Conservation (phyloP, 2,797 vertebrate species). For the Megaceryle alcyon region DNA sequence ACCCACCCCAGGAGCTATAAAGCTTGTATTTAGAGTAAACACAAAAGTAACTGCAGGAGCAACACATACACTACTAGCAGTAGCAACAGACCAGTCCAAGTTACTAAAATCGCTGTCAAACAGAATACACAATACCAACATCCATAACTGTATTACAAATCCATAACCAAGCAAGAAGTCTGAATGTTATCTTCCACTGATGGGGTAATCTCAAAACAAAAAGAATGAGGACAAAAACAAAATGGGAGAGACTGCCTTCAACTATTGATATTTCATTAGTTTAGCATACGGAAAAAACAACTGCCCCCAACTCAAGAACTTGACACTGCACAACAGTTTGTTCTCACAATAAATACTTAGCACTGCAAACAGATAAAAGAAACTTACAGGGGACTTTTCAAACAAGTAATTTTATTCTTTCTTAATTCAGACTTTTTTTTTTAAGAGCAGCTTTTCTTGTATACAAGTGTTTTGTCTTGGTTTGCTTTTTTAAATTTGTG, state of each 20-base stretch:
- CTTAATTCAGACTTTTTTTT: not conserved
- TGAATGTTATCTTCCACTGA: not conserved
- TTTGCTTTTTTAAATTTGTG: not conserved
- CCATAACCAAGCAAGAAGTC: not conserved
- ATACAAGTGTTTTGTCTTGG: not conserved
- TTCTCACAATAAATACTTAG: not conserved
- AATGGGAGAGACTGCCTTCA: not conserved
- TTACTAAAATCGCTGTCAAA: not conserved
- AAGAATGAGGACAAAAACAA: not conserved
- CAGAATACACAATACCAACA: accelerated
- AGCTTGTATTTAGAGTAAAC: not conserved
- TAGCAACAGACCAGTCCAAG: not conserved
- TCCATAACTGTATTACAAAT: not conserved
- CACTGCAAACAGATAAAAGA: not conserved
- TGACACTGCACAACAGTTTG: not conserved
- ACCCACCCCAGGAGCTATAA: not conserved
- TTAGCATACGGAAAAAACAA: not conserved
- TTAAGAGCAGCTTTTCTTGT: not conserved
- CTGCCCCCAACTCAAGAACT: not conserved
- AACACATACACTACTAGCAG: not conserved
- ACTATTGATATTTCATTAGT: not conserved
- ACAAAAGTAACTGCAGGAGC: not conserved
- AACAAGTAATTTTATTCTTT: not conserved
- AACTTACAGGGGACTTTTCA: not conserved
- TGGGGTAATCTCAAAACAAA: not conserved